Conservation (phyloP, 1,140 invertebrate species). For the Zaprionus taronus region DNA sequence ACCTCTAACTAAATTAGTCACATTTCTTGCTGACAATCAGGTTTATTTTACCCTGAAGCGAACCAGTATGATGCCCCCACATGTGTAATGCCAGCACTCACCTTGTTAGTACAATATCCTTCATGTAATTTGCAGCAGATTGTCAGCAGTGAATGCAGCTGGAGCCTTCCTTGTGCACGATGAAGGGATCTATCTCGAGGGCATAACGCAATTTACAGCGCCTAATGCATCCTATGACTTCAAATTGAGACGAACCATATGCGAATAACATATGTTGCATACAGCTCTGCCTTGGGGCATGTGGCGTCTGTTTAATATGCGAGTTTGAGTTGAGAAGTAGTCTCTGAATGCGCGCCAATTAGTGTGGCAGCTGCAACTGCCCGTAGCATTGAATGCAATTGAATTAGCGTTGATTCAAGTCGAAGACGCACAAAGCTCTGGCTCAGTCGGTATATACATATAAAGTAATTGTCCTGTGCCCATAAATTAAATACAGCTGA, state of each 20-base stretch:
- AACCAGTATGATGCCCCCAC: conserved; percentile 7
- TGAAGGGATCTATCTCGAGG: conserved; percentile 5
- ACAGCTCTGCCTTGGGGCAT: background rate
- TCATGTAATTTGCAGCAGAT: conserved; percentile 54
- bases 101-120: conserved; percentile 20
- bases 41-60: conserved; percentile 11
- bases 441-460: conserved; percentile 55
- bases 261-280: conserved; percentile 57
- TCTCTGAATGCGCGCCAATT: conserved; percentile 41
- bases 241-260: conserved; percentile 71
- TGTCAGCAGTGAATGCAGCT: conserved; percentile 35
- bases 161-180: conserved; percentile 21
- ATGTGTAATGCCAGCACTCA: conserved; percentile 21
- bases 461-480: conserved; percentile 58
- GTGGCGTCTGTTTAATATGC: conserved; percentile 38
- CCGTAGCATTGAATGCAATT: conserved; percentile 74
- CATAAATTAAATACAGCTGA: conserved; percentile 44
- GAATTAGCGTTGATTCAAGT: conserved; percentile 75
- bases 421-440: background rate
- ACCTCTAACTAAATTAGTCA: background rate
- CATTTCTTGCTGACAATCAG: background rate
- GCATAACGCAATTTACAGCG: conserved; percentile 71
- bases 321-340: conserved; percentile 5
- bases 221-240: conserved; percentile 49
- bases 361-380: conserved; percentile 38